phyloP scores from a whole-genome alignment of 2,113 vertebrate genomes.

The Chaetodon auriga region DNA sequence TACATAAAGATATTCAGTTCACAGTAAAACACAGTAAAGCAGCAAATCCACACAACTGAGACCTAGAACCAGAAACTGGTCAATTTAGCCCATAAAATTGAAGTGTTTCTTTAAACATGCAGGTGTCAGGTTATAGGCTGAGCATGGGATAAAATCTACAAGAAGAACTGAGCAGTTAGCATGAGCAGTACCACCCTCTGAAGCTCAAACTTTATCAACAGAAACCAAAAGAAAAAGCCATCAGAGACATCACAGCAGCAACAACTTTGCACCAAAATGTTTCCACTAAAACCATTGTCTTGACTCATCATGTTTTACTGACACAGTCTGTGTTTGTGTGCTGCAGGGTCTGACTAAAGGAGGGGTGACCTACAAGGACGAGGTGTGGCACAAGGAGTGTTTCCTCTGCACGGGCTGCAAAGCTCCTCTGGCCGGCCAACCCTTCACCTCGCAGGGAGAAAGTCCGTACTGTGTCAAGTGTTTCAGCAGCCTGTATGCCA shows the following conservation, averaged over 20 bases:
- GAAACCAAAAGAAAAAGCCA: background rate
- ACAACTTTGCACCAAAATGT: background rate
- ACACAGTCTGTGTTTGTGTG: slow-evolving; percentile 2
- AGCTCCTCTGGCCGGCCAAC: slow-evolving; percentile 90
- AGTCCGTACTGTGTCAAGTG: slow-evolving; percentile 94
- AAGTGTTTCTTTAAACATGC: background rate
- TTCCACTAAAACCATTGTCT: background rate
- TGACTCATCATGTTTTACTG: background rate
- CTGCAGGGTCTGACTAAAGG: slow-evolving; percentile 93
- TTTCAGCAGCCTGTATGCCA: slow-evolving; percentile 95
- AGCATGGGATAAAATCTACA: background rate
- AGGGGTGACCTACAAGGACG: slow-evolving; percentile 94
- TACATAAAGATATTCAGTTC: background rate
- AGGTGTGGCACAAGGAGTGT: slow-evolving; percentile 97
- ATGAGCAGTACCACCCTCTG: background rate
- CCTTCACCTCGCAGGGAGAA: slow-evolving; percentile 96
- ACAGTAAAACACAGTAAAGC: background rate
- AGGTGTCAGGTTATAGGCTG: background rate
- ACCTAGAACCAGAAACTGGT: background rate
- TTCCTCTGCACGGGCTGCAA: slow-evolving; percentile 93
- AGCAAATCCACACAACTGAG: background rate
- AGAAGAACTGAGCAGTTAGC: background rate
- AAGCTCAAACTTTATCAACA: background rate
- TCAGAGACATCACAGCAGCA: background rate
- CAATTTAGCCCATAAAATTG: too few species aligned